Evolutionary conservation across 1,140 invertebrate species (phyloP).

Genomic region (Rhysida immarginata): DNA sequence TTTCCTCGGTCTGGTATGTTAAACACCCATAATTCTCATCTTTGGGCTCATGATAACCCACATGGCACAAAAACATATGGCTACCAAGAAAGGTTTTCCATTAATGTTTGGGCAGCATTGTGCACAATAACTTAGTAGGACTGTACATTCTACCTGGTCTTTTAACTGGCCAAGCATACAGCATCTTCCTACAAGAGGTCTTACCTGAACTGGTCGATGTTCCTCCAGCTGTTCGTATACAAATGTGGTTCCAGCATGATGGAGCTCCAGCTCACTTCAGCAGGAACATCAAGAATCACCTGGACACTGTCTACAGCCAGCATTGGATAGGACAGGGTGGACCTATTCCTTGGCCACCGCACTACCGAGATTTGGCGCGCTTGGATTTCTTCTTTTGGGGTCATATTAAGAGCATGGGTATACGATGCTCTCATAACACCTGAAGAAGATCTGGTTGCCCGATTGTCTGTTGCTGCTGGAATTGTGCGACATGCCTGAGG

Average conservation of each 20-base stretch:
- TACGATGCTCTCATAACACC: not conserved
- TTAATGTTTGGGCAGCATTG: slow-evolving; percentile 27
- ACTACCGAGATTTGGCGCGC: slow-evolving; percentile 2
- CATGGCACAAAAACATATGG: not conserved
- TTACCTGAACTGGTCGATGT: slow-evolving; percentile 23
- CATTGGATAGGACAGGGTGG: slow-evolving; percentile 9
- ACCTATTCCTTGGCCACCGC: slow-evolving; percentile 10
- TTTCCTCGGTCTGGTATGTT: too few relatives aligned
- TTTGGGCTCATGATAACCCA: not conserved
- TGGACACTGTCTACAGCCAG: slow-evolving; percentile 6
- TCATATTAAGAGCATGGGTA: not conserved
- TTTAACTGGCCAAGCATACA: slow-evolving; percentile 18
- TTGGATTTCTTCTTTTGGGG: not conserved
- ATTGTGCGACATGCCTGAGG: too few relatives aligned
- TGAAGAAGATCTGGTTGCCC: not conserved
- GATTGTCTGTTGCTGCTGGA: not conserved
- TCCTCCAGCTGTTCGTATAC: slow-evolving; percentile 16
- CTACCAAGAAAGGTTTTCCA: slow-evolving; percentile 25
- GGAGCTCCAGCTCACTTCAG: slow-evolving; percentile 11
- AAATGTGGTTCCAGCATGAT: slow-evolving; percentile 19
- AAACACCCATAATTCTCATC: not conserved
- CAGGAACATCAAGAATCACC: slow-evolving; percentile 5
- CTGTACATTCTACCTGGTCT: slow-evolving; percentile 22
- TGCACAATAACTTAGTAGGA: slow-evolving; percentile 23
- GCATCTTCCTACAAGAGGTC: slow-evolving; percentile 21